Conservation (phyloP, 2,888 invertebrate species). For the Dioctria rufipes region DNA sequence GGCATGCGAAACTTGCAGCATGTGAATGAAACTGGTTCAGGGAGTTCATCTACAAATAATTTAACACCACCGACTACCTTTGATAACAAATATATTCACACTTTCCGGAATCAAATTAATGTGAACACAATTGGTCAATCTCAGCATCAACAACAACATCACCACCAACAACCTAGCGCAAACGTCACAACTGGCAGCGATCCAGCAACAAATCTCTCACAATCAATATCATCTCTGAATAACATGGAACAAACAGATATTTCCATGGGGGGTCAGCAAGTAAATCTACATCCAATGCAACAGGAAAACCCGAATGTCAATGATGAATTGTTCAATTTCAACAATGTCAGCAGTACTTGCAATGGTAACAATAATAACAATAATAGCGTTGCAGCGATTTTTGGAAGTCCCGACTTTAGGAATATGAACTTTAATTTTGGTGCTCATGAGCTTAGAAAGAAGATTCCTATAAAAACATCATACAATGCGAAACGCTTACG, state of each 20-base stretch:
- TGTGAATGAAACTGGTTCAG: constrained; percentile 61
- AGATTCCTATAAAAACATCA: constrained; percentile 65
- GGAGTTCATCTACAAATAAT: constrained; percentile 71
- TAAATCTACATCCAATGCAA: constrained; percentile 15
- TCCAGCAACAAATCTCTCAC: constrained; percentile 50
- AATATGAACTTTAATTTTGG: constrained; percentile 69
- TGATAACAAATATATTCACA: constrained; percentile 63
- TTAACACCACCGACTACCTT: constrained; percentile 73
- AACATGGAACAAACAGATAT: constrained; percentile 41
- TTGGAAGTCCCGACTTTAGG: constrained; percentile 61
- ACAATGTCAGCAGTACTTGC: constrained; percentile 23
- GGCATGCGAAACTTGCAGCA: constrained; percentile 62
- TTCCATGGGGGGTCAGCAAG: not conserved
- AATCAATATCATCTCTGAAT: constrained; percentile 48
- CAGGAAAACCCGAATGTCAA: constrained; percentile 31
- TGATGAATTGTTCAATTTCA: constrained; percentile 45
- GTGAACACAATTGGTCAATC: constrained; percentile 55
- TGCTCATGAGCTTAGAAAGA: constrained; percentile 66
- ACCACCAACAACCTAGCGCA: constrained; percentile 57
- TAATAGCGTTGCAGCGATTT: constrained; percentile 52
- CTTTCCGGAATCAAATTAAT: constrained; percentile 62
- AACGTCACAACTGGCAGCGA: constrained; percentile 58
- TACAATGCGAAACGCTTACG: constrained; percentile 58
- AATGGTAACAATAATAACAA: constrained; percentile 38
- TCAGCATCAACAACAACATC: constrained; percentile 55